Evolutionary conservation across 2,113 vertebrate genomes (phyloP).

Genomic region (Gopherus flavomarginatus): DNA sequence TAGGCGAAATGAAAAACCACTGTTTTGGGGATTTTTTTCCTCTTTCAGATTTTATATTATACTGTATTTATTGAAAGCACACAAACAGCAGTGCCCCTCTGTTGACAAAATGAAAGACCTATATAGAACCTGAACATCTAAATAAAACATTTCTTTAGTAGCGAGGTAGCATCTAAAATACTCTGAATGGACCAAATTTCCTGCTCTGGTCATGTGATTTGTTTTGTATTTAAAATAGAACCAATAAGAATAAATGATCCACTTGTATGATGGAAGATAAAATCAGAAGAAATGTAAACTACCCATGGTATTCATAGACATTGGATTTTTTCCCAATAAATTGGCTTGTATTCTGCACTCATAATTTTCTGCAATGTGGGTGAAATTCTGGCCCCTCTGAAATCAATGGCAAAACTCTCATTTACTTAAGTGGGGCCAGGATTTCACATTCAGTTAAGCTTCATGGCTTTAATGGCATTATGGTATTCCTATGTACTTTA

Average conservation of each 20-base stretch:
- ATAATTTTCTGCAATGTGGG: background rate
- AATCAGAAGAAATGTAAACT: background rate
- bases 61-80: no score
- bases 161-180: background rate
- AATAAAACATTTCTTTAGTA: background rate
- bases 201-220: background rate
- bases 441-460: background rate
- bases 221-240: no score
- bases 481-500: background rate
- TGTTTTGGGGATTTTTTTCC: no score
- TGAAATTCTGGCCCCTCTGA: background rate
- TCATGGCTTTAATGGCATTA: background rate
- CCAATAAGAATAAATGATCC: background rate
- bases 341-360: background rate
- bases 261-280: background rate
- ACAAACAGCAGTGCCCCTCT: no score
- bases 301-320: background rate
- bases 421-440: background rate
- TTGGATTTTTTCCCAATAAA: background rate
- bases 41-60: no score
- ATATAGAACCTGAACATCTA: background rate
- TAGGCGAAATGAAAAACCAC: no score
- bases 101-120: background rate
- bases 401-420: background rate
- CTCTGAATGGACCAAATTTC: background rate